Conservation (phyloP, 2,113 vertebrate genomes). For the Sceloporus tristichus region DNA sequence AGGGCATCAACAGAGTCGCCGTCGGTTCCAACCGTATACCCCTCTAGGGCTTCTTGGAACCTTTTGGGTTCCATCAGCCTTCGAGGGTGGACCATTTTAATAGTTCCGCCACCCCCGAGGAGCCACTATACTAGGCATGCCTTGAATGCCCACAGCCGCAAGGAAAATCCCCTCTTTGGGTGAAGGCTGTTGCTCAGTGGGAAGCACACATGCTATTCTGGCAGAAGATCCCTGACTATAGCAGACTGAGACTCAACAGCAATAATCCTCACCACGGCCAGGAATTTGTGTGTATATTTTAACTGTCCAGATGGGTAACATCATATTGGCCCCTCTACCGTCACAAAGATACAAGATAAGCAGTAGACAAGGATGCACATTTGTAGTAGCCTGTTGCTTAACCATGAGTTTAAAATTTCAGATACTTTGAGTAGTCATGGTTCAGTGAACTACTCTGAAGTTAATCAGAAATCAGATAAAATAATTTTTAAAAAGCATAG, state of each 20-base stretch:
- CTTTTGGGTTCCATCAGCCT: too few species aligned
- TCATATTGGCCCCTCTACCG: neutral
- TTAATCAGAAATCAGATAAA: too few species aligned
- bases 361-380: neutral
- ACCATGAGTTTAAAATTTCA: neutral
- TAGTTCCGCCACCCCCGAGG: too few species aligned
- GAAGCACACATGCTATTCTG: neutral
- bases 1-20: too few species aligned
- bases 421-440: neutral
- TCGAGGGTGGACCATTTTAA: too few species aligned
- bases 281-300: neutral
- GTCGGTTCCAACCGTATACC: too few species aligned
- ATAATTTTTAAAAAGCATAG: neutral
- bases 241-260: too few species aligned
- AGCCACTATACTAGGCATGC: fast-evolving
- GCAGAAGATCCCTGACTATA: neutral
- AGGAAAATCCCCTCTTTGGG: neutral
- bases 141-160: fast-evolving
- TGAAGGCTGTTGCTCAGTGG: neutral
- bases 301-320: neutral
- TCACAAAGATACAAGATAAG: neutral
- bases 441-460: neutral
- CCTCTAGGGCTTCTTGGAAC: too few species aligned
- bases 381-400: neutral
- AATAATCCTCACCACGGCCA: neutral